Evolutionary conservation across 2,113 vertebrate genomes (phyloP).

Genomic region (Vulpes ferrilata): DNA sequence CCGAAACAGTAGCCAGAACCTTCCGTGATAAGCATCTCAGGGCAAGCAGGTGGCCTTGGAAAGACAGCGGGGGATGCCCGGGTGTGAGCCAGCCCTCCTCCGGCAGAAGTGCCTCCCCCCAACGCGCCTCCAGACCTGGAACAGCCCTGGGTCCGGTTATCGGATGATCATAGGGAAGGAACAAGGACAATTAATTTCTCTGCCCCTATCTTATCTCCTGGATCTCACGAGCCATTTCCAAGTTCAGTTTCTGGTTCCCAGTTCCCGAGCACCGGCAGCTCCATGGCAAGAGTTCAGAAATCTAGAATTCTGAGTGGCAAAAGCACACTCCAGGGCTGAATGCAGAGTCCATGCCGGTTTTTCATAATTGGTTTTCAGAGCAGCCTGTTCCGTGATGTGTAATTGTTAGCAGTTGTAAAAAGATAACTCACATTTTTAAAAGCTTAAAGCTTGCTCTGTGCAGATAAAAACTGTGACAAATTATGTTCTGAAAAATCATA

Average conservation of each 20-base stretch:
- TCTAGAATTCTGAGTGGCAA: constrained; percentile 68
- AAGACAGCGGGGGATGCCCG: fast-evolving
- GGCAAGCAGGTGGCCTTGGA: neutral
- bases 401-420: constrained; percentile 92
- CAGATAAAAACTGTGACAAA: constrained; percentile 93
- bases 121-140: fast-evolving
- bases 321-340: neutral
- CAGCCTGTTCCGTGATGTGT: constrained; percentile 85
- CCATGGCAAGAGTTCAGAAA: constrained; percentile 71
- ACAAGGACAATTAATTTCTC: constrained; percentile 81
- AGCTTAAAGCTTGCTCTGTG: constrained; percentile 90
- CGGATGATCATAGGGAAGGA: constrained; percentile 75
- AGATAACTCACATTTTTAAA: constrained; percentile 90
- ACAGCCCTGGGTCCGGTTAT: neutral
- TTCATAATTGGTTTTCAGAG: constrained; percentile 87
- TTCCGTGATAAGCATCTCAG: neutral
- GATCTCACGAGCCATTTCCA: constrained; percentile 79
- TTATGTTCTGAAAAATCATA: constrained; percentile 91
- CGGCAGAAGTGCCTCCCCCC: fast-evolving
- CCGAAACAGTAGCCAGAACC: neutral
- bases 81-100: neutral
- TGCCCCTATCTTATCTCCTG: constrained; percentile 61
- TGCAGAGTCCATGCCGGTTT: constrained; percentile 73
- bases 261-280: neutral
- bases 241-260: constrained; percentile 61